phyloP scores from a whole-genome alignment of 2,888 invertebrate species.

The Hypselothyrea guttata region DNA sequence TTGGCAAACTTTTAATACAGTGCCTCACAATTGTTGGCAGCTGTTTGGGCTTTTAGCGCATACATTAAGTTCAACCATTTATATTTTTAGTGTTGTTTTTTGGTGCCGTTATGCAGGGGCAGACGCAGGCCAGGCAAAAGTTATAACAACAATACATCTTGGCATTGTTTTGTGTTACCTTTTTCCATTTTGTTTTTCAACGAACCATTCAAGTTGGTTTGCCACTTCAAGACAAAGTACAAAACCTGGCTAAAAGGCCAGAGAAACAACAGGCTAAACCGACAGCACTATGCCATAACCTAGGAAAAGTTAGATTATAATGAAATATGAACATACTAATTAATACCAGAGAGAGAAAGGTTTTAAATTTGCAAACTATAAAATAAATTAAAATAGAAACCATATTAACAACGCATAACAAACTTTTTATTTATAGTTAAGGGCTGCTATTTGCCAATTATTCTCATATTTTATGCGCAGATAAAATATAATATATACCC shows the following conservation, averaged over 20 bases:
- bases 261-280: slow-evolving; percentile 13
- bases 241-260: slow-evolving; percentile 25
- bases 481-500: background rate
- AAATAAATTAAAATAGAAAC: too few relatives aligned
- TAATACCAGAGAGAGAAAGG: too few relatives aligned
- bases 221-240: slow-evolving; percentile 30
- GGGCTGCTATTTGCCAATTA: too few relatives aligned
- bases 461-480: too few relatives aligned
- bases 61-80: slow-evolving; percentile 49
- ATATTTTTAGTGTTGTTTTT: slow-evolving; percentile 14
- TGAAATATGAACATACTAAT: too few relatives aligned
- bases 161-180: slow-evolving; percentile 43
- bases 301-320: background rate
- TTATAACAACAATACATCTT: slow-evolving; percentile 40
- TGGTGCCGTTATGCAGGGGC: slow-evolving; percentile 16
- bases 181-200: slow-evolving; percentile 37
- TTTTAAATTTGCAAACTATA: too few relatives aligned
- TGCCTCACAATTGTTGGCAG: slow-evolving; percentile 56
- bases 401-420: too few relatives aligned
- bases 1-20: slow-evolving; percentile 68
- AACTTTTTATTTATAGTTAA: too few relatives aligned
- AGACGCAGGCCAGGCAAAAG: slow-evolving; percentile 35
- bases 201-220: slow-evolving; percentile 49
- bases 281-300: background rate
- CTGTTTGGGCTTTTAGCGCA: slow-evolving; percentile 63